phyloP scores from a whole-genome alignment of 2,888 invertebrate genomes.

The Opisthograptis luteolata region DNA sequence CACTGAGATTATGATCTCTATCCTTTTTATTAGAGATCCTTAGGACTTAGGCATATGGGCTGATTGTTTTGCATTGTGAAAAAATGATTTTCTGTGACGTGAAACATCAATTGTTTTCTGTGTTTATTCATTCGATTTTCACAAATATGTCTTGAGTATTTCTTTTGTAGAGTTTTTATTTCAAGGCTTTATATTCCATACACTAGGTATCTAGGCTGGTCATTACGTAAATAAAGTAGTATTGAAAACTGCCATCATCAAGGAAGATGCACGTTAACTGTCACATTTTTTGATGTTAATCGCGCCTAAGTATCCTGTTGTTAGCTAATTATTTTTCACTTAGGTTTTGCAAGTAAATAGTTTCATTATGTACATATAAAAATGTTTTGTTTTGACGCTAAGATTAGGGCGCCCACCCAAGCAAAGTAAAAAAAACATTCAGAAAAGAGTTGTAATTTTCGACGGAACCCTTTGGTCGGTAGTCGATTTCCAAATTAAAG shows the following conservation, averaged over 20 bases:
- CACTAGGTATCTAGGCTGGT: too few species aligned
- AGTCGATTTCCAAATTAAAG: slow-evolving; percentile 37
- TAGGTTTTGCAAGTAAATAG: slow-evolving; percentile 13
- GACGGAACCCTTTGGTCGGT: slow-evolving; percentile 45
- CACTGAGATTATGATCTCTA: slow-evolving; percentile 79
- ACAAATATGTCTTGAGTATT: too few species aligned
- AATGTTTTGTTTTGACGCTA: slow-evolving; percentile 1
- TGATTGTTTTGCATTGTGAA: too few species aligned
- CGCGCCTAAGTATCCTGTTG: slow-evolving; percentile 29
- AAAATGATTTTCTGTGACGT: too few species aligned
- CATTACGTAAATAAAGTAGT: too few species aligned
- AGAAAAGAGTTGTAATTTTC: too few species aligned
- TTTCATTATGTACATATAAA: neutral
- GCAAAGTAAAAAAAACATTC: slow-evolving; percentile 1
- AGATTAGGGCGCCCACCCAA: neutral
- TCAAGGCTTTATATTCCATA: too few species aligned
- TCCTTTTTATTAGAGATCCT: slow-evolving; percentile 71
- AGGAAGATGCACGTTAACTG: slow-evolving; percentile 26
- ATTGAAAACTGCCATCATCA: slow-evolving; percentile 12
- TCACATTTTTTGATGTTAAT: slow-evolving; percentile 31
- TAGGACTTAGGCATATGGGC: slow-evolving; percentile 11
- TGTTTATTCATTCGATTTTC: too few species aligned
- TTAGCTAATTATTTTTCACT: slow-evolving; percentile 37
- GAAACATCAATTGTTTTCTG: too few species aligned
- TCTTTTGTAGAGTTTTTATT: too few species aligned